Percentiles rank a stretch among this genome's conserved stretches.
These are phyloP conservation scores for Micromesistius poutassou DNA, from an alignment of 2,797 vertebrate genomes.

Conservation along the genomic window DNA sequence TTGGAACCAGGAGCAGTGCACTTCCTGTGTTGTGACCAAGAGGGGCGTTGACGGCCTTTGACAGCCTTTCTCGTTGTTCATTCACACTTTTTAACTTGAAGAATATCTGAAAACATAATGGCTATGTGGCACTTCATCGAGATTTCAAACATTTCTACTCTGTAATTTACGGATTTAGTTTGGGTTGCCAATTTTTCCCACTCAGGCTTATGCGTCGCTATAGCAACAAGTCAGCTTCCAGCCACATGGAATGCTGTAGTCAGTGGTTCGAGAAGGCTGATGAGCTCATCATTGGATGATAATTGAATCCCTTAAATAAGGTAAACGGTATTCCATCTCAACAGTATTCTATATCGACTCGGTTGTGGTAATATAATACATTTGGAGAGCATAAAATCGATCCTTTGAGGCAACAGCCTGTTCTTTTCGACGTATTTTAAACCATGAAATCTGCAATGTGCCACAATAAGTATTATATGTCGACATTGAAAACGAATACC, in stretches of 20 bases:
- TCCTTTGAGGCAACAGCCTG: not conserved
- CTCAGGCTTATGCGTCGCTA: not conserved
- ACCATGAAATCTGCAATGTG: not conserved
- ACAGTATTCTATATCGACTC: not conserved
- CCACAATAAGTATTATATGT: not conserved
- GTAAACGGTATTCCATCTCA: not conserved
- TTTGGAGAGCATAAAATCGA: not conserved
- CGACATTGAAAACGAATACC: not conserved
- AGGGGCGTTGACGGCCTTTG: not conserved
- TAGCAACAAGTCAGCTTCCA: not conserved
- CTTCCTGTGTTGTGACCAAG: not conserved
- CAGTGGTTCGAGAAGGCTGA: not conserved
- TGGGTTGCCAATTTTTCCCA: not conserved
- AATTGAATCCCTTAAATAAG: slow-evolving; percentile 1
- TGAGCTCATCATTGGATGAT: no score
- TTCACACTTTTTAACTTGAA: not conserved
- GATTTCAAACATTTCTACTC: not conserved
- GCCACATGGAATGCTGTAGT: not conserved
- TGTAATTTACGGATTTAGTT: not conserved
- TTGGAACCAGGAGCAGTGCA: not conserved
- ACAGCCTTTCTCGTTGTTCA: not conserved
- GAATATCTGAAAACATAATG: not conserved
- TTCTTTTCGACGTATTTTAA: not conserved
- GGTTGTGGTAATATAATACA: not conserved
- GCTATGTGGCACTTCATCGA: not conserved